Conservation (phyloP, 2,888 invertebrate genomes). For the Epsilonema sp. region DNA sequence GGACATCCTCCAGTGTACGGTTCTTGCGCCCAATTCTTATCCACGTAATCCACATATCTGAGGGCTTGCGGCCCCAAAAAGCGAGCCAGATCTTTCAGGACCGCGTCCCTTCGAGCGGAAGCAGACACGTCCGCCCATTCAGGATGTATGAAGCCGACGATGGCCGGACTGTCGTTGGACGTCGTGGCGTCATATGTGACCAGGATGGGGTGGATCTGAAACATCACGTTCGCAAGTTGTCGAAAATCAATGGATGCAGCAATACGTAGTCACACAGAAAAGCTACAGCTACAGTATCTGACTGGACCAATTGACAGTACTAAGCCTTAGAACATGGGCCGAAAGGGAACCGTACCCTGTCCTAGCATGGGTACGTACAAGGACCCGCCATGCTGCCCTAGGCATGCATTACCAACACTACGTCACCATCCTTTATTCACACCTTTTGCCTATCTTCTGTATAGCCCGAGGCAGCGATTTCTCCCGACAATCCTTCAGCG, state of each 20-base stretch:
- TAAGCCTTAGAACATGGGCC: no score
- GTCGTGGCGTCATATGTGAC: slow-evolving; percentile 30
- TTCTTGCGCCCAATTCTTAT: slow-evolving; percentile 32
- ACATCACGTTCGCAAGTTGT: neutral
- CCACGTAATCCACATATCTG: slow-evolving; percentile 19
- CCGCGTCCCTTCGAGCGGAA: slow-evolving; percentile 28
- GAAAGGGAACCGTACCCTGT: no score
- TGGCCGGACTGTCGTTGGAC: slow-evolving; percentile 27
- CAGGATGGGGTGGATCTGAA: slow-evolving; percentile 11
- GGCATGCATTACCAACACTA: no score
- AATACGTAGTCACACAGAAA: no score
- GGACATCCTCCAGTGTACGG: slow-evolving; percentile 34
- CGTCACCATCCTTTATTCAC: no score
- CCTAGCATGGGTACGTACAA: no score
- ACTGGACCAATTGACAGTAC: no score
- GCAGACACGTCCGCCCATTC: slow-evolving; percentile 13
- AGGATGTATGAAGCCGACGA: slow-evolving; percentile 29
- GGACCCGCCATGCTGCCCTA: no score
- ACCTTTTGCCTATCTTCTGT: slow-evolving; percentile 5
- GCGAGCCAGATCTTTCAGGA: slow-evolving; percentile 26
- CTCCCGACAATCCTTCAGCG: slow-evolving; percentile 31
- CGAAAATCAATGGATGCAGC: neutral
- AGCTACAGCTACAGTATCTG: no score
- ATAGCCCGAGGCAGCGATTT: slow-evolving; percentile 29
- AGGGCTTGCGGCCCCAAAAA: slow-evolving; percentile 14